A percentile compares a stretch with the other conserved stretches of the same genome.
phyloP scores from a whole-genome alignment of 92 coral and sea anemone genomes.

The Parazoanthus darwini region DNA sequence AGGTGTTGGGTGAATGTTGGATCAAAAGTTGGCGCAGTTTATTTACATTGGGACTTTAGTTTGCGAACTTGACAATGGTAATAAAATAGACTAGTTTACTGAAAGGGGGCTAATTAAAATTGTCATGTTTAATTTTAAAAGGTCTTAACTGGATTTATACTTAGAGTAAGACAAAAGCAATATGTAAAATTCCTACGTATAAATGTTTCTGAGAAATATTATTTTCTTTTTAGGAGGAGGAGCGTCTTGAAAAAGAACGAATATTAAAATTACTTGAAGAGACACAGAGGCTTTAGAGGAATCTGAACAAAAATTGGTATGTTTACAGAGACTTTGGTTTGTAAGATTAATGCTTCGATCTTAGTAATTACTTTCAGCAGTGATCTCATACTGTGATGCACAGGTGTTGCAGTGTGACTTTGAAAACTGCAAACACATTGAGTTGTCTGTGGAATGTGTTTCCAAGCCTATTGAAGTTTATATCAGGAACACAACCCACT shows the following conservation, averaged over 20 bases:
- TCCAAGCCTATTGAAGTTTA: too few species aligned
- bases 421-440: too few species aligned
- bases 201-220: neutral
- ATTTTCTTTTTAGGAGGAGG: slow-evolving; percentile 81
- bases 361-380: neutral
- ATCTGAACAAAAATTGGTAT: slow-evolving; percentile 93
- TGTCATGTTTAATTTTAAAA: neutral
- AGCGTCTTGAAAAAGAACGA: slow-evolving; percentile 79
- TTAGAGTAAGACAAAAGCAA: neutral
- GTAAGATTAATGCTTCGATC: neutral
- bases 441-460: too few species aligned
- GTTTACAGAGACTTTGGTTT: slow-evolving; percentile 20
- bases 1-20: too few species aligned
- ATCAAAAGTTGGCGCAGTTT: too few species aligned
- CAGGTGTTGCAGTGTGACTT: neutral
- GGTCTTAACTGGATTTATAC: neutral
- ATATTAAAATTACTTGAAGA: slow-evolving; percentile 81
- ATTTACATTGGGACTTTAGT: too few species aligned
- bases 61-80: too few species aligned
- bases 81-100: neutral
- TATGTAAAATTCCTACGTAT: neutral
- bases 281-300: slow-evolving; percentile 84
- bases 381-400: neutral
- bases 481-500: too few species aligned
- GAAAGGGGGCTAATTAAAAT: neutral